Base-by-base conservation (phyloP, 2,113 vertebrate species). In the Cyprinodon brontotheroides region DNA sequence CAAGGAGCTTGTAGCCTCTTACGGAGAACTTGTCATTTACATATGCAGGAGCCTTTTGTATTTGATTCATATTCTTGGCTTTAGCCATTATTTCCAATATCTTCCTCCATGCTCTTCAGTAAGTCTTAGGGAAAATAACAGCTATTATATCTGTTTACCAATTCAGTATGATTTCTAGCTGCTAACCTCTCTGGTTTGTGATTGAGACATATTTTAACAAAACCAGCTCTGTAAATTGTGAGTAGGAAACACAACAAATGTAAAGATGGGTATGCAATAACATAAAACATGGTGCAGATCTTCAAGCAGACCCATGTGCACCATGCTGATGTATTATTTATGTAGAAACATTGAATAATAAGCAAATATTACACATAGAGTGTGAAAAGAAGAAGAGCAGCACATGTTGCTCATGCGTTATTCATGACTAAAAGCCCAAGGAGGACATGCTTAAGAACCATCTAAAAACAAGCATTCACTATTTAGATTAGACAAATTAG, bases 201-300 rank as follows among this genome's bases (percentile, higher is more conserved):
- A 50, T 68, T 63, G 69, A 60, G 47, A 37, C 14, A 36, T 62
- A 61, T 47, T 61, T 36, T 45, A 71, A 11, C 40, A 40, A 39
- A 38, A 22, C 12, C 45, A 50, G 53, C 20, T 60, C 53, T 77
- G 39, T 8, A n/a, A 59, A 43, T 50, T 5, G 41, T n/a, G 66
- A 37, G 41, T 45, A 36, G 47, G 45, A 43, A 69, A 13, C 38
- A 29, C 68, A 8, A 29, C 20, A 60, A 22, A 12, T 11, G 12
- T 36, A 70, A 59, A 59, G 38, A 60, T 8, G 20, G 22, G 50
- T 6, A 12, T 59, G 13, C 5, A 37, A 61, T 13, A 61, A 50
- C 4, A 45, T 11, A 4, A 61, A 43, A 60, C 13, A 41, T 20
- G n/a, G 4, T 53, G 47, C 20, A 50, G 11, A 37, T 38, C 36